Conservation (phyloP, 2,113 vertebrate genomes). For the Gnathonemus longibarbis region DNA sequence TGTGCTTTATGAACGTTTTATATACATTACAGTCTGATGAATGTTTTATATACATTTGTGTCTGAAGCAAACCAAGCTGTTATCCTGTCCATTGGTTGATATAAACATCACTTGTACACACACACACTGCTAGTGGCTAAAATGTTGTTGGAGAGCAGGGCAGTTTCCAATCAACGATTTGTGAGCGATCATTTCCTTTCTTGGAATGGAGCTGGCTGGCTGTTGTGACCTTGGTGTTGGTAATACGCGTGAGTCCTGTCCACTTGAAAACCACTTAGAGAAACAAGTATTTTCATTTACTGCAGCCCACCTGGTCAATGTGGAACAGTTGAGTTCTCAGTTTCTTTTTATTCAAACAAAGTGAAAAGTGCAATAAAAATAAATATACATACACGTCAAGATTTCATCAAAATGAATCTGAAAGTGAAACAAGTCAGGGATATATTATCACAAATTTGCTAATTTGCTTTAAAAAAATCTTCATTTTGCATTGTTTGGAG, state of each 20-base stretch:
- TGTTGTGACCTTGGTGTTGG: not conserved
- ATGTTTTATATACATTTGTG: not conserved
- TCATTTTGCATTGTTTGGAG: not conserved
- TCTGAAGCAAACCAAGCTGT: not conserved
- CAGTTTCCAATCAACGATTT: not conserved
- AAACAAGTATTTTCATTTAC: not conserved
- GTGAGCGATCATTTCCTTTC: slow-evolving; percentile 2
- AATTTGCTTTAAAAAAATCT: not conserved
- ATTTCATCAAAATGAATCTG: not conserved
- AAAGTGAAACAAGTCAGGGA: not conserved
- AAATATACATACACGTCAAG: not conserved
- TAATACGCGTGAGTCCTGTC: not conserved
- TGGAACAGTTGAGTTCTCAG: not conserved
- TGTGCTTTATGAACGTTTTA: not conserved
- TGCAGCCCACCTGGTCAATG: not conserved
- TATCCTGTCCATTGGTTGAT: not conserved
- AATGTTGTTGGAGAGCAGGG: not conserved
- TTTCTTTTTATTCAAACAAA: not conserved
- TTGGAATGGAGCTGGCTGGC: not conserved
- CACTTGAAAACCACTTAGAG: not conserved
- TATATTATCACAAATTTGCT: not conserved
- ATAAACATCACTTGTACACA: not conserved
- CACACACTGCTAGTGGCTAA: not conserved
- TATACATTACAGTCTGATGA: not conserved
- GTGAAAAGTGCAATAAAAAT: not conserved